Conservation (phyloP, 1,140 invertebrate genomes). For the Leptestheria dahalacensis region DNA sequence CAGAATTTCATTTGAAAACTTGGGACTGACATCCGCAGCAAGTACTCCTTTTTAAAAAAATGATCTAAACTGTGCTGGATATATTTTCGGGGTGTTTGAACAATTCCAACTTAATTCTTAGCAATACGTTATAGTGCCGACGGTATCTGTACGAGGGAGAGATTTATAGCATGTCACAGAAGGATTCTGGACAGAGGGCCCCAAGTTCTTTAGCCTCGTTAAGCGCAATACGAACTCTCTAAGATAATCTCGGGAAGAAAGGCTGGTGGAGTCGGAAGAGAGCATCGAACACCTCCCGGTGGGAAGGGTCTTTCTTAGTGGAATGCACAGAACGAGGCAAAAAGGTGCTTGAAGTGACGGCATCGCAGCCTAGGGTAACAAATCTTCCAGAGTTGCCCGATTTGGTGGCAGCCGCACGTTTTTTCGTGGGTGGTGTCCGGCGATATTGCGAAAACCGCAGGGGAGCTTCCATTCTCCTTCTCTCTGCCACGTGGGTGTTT, state of each 20-base stretch:
- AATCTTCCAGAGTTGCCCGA: background rate
- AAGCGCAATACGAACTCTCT: no score
- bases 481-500: background rate
- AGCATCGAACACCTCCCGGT: background rate
- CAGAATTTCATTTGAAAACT: no score
- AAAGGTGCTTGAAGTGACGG: background rate
- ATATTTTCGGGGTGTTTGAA: no score
- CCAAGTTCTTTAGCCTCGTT: no score
- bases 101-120: no score
- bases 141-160: no score
- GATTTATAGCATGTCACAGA: background rate
- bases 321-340: background rate
- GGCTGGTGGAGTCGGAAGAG: background rate
- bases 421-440: background rate
- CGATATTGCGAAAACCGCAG: background rate
- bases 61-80: no score
- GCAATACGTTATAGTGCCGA: no score
- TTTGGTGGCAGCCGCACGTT: background rate
- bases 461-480: background rate
- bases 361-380: background rate
- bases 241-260: background rate
- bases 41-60: no score
- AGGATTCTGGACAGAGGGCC: background rate
- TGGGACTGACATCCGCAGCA: no score
- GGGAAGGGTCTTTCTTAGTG: no score